phyloP scores from a whole-genome alignment of 2,797 vertebrate genomes.

The Danio aesculapii region DNA sequence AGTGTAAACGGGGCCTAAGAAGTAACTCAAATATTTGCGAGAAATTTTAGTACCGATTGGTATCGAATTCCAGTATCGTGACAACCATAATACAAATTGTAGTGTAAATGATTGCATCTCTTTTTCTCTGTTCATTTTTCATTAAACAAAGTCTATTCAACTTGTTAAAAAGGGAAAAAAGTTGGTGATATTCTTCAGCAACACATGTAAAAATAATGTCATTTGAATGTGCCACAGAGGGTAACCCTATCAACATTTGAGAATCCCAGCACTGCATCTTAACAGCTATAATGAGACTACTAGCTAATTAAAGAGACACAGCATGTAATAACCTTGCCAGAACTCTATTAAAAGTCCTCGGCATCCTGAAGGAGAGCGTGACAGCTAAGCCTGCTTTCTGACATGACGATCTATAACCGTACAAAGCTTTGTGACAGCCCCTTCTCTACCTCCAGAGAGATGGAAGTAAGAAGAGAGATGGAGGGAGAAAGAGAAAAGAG shows the following conservation, averaged over 20 bases:
- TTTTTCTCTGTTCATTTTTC: background rate
- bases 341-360: conserved; percentile 63
- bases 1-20: too few species aligned
- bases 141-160: background rate
- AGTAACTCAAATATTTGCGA: too few species aligned
- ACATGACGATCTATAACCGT: conserved; percentile 73
- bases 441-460: conserved; percentile 58
- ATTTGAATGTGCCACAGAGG: conserved; percentile 48
- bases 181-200: background rate
- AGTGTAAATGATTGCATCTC: background rate
- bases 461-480: conserved; percentile 67
- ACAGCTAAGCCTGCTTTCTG: conserved; percentile 73
- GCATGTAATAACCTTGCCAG: conserved; percentile 67
- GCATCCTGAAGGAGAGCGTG: conserved; percentile 65
- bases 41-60: too few species aligned
- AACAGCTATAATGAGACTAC: conserved; percentile 68
- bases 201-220: conserved; percentile 57
- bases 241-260: conserved; percentile 65
- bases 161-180: background rate
- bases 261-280: conserved; percentile 65
- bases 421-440: conserved; percentile 71
- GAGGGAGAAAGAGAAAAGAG: conserved; percentile 13
- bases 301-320: conserved; percentile 76
- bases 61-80: too few species aligned
- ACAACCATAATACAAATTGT: too few species aligned